Evolutionary conservation across 2,888 invertebrate genomes (phyloP).

Genomic region (Hydropsyche betteni): DNA sequence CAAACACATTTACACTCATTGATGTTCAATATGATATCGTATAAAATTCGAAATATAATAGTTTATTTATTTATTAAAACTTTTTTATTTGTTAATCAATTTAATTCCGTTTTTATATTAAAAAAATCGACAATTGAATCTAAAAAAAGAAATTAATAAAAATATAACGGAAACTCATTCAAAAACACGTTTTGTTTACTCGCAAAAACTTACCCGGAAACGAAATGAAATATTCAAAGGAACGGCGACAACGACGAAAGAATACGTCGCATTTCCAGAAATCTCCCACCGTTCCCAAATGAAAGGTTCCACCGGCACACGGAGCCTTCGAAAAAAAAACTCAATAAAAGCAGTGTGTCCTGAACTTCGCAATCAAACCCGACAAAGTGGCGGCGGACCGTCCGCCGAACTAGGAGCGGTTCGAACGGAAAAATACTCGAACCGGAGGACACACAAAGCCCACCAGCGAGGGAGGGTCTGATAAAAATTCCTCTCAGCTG

Average conservation of each 20-base stretch:
- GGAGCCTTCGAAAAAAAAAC: slow-evolving; percentile 32
- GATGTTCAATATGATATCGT: no score
- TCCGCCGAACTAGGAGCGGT: neutral
- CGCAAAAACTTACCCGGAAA: neutral
- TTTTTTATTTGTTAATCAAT: no score
- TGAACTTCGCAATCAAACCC: slow-evolving; percentile 42
- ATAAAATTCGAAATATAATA: no score
- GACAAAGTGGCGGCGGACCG: slow-evolving; percentile 30
- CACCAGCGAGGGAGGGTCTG: slow-evolving; percentile 4
- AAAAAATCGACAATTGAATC: no score
- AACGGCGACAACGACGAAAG: neutral
- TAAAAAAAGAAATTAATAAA: no score
- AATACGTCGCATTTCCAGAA: neutral
- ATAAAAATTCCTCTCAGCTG: slow-evolving; percentile 49
- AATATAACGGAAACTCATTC: no score
- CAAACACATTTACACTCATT: no score
- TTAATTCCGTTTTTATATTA: no score
- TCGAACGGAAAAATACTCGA: neutral
- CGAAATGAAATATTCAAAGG: slow-evolving; percentile 17
- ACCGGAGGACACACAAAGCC: neutral
- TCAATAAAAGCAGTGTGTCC: slow-evolving; percentile 41
- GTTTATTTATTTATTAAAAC: no score
- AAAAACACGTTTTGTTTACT: no score
- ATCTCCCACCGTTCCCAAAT: neutral
- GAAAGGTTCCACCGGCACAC: neutral